Evolutionary conservation across 2,797 vertebrate species (phyloP).

Genomic region (Platyrinchus mystaceus): DNA sequence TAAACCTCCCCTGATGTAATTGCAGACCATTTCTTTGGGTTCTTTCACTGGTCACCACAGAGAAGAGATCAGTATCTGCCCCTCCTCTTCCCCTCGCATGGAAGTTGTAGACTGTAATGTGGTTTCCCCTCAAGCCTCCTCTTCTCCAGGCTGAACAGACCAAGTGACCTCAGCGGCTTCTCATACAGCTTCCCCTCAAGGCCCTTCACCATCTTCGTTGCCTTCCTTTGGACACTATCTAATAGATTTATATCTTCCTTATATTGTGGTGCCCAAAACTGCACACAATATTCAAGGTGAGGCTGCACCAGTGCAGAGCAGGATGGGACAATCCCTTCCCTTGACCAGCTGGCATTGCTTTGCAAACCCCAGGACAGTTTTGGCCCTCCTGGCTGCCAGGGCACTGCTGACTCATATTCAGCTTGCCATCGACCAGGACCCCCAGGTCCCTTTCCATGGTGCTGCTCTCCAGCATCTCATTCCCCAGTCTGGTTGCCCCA

Average conservation of each 20-base stretch:
- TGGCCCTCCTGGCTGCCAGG: background rate
- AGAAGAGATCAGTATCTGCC: background rate
- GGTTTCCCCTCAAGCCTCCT: background rate
- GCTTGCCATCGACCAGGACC: background rate
- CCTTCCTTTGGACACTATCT: background rate
- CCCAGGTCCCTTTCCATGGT: background rate
- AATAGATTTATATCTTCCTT: background rate
- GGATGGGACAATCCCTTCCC: background rate
- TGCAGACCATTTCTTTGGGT: background rate
- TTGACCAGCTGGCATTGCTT: rapidly evolving
- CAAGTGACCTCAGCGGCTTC: background rate
- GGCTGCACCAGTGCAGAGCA: background rate
- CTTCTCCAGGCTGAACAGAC: background rate
- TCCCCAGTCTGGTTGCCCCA: background rate
- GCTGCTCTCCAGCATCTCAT: background rate
- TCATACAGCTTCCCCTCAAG: background rate
- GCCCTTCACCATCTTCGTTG: background rate
- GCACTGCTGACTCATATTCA: background rate
- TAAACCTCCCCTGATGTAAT: background rate
- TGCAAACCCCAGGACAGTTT: background rate
- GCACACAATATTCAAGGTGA: background rate
- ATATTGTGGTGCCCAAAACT: background rate
- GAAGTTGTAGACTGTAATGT: background rate
- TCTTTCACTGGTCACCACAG: background rate
- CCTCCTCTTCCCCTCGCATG: too few relatives aligned